Percentiles rank a stretch among this genome's conserved stretches.
These are phyloP conservation scores for Opisthograptis luteolata DNA, from an alignment of 2,888 invertebrate genomes.

Conservation along the genomic window DNA sequence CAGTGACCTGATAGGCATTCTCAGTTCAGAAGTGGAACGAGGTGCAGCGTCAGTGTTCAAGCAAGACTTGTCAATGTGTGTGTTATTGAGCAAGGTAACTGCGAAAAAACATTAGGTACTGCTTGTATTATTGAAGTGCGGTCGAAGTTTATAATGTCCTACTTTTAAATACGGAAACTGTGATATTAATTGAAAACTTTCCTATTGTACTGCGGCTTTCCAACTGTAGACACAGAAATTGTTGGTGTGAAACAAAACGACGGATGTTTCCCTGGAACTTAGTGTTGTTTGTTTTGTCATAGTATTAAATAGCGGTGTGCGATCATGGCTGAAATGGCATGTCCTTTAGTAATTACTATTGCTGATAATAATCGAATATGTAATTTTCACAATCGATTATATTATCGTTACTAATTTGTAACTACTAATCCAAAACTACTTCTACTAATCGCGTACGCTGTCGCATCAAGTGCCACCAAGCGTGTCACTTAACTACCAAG, in stretches of 20 bases:
- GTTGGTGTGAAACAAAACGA: constrained; percentile 21
- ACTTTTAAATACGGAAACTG: constrained; percentile 81
- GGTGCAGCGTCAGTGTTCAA: background rate
- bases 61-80: background rate
- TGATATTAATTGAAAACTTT: constrained; percentile 82
- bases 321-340: too few species aligned
- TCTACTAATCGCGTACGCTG: too few species aligned
- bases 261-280: constrained; percentile 11
- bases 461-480: too few species aligned
- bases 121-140: constrained; percentile 47
- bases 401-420: too few species aligned
- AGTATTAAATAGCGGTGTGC: too few species aligned
- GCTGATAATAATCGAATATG: too few species aligned
- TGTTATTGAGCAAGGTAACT: background rate
- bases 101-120: constrained; percentile 47
- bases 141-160: constrained; percentile 71
- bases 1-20: background rate
- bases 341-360: too few species aligned
- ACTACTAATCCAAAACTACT: too few species aligned
- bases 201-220: constrained; percentile 69
- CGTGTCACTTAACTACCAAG: too few species aligned
- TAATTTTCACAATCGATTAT: too few species aligned
- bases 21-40: background rate
- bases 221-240: constrained; percentile 61
- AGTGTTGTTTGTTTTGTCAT: constrained; percentile 14